These are phyloP conservation scores for Fukomys damarensis DNA, from an alignment of 2,113 vertebrate genomes.

Conservation along the genomic window DNA sequence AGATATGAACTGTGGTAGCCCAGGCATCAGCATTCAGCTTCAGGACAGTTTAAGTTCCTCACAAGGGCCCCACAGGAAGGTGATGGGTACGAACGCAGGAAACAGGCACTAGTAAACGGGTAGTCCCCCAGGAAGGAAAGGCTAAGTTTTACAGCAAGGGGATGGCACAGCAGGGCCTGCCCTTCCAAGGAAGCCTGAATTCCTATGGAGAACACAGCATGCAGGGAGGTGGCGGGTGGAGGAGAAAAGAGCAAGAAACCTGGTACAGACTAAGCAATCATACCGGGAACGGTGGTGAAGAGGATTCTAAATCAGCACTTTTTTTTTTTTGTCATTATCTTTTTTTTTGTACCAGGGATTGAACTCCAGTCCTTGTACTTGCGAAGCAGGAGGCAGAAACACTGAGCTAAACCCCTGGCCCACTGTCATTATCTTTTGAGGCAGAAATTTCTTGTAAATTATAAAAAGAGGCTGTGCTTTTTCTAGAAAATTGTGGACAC, in stretches of 20 bases:
- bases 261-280: neutral
- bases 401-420: too few relatives aligned
- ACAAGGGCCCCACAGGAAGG: neutral
- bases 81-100: neutral
- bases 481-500: neutral
- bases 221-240: neutral
- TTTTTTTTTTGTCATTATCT: neutral
- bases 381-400: too few relatives aligned
- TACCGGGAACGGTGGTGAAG: neutral
- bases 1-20: neutral
- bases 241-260: neutral
- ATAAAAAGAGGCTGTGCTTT: neutral
- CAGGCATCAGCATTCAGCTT: neutral
- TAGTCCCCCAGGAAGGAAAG: neutral
- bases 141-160: neutral
- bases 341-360: too few relatives aligned
- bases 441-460: neutral
- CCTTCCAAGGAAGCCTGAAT: neutral
- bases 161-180: neutral
- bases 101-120: neutral
- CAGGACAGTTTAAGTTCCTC: slow-evolving; percentile 14
- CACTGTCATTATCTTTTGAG: neutral
- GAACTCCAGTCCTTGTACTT: too few relatives aligned
- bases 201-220: neutral
- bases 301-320: neutral